Evolutionary conservation across 2,797 vertebrate genomes (phyloP), one percentile per base, ranked within the genome.

Genomic region (Tamandua tetradactyla): DNA sequence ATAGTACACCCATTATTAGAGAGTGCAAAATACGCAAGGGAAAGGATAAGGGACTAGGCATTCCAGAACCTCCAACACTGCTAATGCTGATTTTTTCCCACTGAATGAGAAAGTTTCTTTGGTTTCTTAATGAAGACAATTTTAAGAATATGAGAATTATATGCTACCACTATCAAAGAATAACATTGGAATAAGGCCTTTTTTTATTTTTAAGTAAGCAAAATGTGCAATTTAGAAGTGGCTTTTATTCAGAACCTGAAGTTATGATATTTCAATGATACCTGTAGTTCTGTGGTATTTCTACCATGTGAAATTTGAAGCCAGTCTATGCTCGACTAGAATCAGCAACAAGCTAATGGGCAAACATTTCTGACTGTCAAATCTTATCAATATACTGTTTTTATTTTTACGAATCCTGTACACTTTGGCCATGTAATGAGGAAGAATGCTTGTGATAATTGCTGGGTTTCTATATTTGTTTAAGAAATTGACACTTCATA

Each of bases 401-500:
- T 87, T 72, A 57, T 82, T 93, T 79, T 93, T 66, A 66, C 62
- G 59, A 69, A 59, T 83, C 90, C 22, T 49, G 22, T 55, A 47
- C 4, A 87, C 35, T 88, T 57, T 25, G 84, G 23, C 35, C 69
- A 71, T 75, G 23, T 71, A 92, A 79, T 27, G 4, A 40, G 76
- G 37, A 69, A 44, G 72, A 66, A 27, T 55, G 10, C 20, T 82
- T 89, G 40, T 80, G 37, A 42, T 72, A 66, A 40, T 40, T 74
- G 10, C 20, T 87, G 8, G 20, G 13, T 61, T 85, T 93, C 68
- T 93, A 5, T 75, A 66, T 91, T 83, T 93, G n/a, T 87, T 87
- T 95, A 83, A 90, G 79, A 92, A 96, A 93, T n/a, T 57, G 42
- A 44, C 5, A n/a, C 49, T 87, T 89, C 14, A 59, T 89, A 61